Conservation (phyloP, 2,888 invertebrate genomes). For the Polydrusus cervinus region DNA sequence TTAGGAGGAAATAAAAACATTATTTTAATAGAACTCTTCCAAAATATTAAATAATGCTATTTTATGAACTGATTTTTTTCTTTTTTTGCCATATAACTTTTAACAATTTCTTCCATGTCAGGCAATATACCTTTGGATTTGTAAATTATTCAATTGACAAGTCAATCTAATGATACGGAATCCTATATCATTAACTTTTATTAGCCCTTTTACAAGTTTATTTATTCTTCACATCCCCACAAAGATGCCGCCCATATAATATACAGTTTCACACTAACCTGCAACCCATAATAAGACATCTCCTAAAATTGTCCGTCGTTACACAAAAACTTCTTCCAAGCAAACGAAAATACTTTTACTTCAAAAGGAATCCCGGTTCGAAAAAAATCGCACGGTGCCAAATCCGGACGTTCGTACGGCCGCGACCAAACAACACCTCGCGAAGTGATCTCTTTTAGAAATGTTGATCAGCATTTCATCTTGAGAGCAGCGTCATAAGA, state of each 20-base stretch:
- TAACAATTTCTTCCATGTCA: no score
- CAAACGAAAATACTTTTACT: conserved; percentile 2
- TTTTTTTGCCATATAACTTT: no score
- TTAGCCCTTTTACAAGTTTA: no score
- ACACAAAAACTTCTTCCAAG: conserved; percentile 25
- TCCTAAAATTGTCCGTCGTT: conserved; percentile 12
- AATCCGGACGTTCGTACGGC: conserved; percentile 38
- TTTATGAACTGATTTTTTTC: no score
- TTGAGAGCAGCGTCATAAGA: conserved; percentile 46
- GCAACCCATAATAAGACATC: conserved; percentile 42
- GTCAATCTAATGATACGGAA: no score
- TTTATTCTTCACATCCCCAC: neutral
- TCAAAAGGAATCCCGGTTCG: neutral
- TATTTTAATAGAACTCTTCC: no score
- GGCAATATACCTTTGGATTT: no score
- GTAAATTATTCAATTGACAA: no score
- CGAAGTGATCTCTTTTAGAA: conserved; percentile 68
- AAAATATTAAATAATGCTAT: no score
- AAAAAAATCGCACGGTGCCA: conserved; percentile 33
- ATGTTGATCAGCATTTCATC: conserved; percentile 69
- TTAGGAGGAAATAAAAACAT: no score
- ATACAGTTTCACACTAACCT: conserved; percentile 27
- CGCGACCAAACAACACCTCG: conserved; percentile 56
- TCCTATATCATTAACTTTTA: no score
- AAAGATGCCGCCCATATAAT: no score